Base-by-base conservation (phyloP, 2,888 invertebrate species). In the Rhamnusium bicolor region DNA sequence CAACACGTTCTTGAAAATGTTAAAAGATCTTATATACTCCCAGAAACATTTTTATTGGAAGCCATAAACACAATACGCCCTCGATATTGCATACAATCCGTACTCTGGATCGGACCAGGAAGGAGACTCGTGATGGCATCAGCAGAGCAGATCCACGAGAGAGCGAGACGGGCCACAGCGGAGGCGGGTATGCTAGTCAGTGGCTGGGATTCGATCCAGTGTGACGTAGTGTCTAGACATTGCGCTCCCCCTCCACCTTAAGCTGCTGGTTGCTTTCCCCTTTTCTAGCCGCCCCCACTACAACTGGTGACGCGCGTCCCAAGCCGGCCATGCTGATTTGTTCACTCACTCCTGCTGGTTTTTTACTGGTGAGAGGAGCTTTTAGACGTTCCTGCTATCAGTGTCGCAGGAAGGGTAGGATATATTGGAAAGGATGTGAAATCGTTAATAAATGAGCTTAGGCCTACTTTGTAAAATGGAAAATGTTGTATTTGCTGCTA, bases 221-320 rank as follows among this genome's bases (percentile, higher is more conserved):
- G 69, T 76, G 76, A 76, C 76, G 76, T 76, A 76, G 76, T 58
- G 76, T 76, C 76, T 76, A 76, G 76, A 76, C 76, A 56, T 56
- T 61, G 71, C 58, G 49, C 62, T 54, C 76, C 58, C 75, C 70
- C 65, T 56, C 65, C 53, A 47, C 47, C 19, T 6, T 4, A 14
- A 14, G n/a, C 47, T 32, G 61, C 68, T 60, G 54, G 71, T 73
- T 62, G 24, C 61, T 47, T 24, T 61, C 63, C 62, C 29, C 19
- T 62, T 51, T 18, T 51, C 18, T 12, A 18, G 1, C 47, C 49
- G 67, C 67, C 73, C 71, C 74, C 62, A n/a, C 65, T 10, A 24
- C 49, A 10, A 60, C 58, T 16, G 67, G 27, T 74, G 72, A 70
- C 74, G 74, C 49, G 46, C 47, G 56, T 60, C 67, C 60, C 21